These are phyloP conservation scores for Hylyphantes graminicola DNA, from an alignment of 1,140 invertebrate species.

Conservation along the genomic window DNA sequence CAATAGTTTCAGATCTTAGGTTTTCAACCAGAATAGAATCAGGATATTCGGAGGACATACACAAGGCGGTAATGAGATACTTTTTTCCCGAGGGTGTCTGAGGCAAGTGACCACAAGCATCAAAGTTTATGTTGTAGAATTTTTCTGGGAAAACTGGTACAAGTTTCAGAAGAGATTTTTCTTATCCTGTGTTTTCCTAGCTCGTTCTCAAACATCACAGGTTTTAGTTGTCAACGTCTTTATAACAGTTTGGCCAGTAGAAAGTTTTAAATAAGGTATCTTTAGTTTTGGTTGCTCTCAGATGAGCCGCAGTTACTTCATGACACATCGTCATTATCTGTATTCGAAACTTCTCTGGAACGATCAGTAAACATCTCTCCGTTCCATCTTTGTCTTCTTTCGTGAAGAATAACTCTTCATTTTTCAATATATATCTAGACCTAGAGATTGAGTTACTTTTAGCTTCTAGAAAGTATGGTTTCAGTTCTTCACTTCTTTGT, in stretches of 20 bases:
- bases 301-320: background rate
- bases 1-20: background rate
- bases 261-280: background rate
- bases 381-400: background rate
- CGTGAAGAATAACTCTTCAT: background rate
- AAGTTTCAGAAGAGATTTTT: background rate
- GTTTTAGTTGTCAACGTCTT: conserved; percentile 7
- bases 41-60: conserved; percentile 8
- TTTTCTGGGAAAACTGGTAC: conserved; percentile 5
- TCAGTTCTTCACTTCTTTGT: background rate
- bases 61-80: background rate
- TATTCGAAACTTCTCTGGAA: conserved; percentile 9
- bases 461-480: background rate
- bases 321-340: background rate
- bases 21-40: background rate
- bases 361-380: background rate
- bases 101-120: conserved; percentile 10
- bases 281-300: background rate
- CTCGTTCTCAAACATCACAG: background rate
- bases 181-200: background rate
- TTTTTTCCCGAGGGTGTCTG: background rate
- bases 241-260: conserved; percentile 6
- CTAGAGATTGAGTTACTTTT: background rate
- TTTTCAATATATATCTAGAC: background rate
- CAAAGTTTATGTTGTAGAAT: conserved; percentile 16